Conservation (phyloP, 1,140 invertebrate genomes). For the Polypedilum vanderplanki region DNA sequence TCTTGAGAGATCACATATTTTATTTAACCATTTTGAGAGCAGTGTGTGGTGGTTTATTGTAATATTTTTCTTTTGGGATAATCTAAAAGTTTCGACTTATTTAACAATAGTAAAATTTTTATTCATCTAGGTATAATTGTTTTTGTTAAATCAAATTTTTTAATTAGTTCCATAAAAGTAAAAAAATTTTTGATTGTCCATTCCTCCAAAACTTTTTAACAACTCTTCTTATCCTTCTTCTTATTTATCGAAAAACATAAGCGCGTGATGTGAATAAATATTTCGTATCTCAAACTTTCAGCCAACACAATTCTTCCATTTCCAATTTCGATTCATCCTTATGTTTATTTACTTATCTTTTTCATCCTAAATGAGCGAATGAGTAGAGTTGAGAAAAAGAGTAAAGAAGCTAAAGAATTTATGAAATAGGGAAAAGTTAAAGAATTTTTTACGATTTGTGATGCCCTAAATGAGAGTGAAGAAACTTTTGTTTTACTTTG, state of each 20-base stretch:
- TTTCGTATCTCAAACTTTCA: not conserved
- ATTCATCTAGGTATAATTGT: too few relatives aligned
- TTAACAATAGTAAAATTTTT: too few relatives aligned
- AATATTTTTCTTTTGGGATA: not conserved
- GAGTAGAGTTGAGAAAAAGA: conserved; percentile 8
- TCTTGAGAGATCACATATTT: conserved; percentile 8
- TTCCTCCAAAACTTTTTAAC: too few relatives aligned
- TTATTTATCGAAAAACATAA: too few relatives aligned
- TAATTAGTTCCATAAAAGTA: too few relatives aligned
- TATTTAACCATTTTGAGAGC: not conserved
- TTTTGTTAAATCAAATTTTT: too few relatives aligned
- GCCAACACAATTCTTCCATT: not conserved
- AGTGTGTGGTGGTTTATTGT: not conserved
- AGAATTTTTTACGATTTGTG: not conserved
- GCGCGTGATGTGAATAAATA: not conserved
- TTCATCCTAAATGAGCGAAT: not conserved
- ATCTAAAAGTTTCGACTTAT: not conserved
- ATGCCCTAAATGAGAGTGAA: not conserved
- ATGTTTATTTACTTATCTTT: not conserved
- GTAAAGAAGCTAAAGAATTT: not conserved
- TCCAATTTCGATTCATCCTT: not conserved
- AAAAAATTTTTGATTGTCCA: too few relatives aligned
- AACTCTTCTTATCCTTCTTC: too few relatives aligned
- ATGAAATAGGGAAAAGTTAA: not conserved
- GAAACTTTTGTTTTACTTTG: not conserved